Base-by-base conservation (phyloP, 2,113 vertebrate species). In the Bujurquina vittata region DNA sequence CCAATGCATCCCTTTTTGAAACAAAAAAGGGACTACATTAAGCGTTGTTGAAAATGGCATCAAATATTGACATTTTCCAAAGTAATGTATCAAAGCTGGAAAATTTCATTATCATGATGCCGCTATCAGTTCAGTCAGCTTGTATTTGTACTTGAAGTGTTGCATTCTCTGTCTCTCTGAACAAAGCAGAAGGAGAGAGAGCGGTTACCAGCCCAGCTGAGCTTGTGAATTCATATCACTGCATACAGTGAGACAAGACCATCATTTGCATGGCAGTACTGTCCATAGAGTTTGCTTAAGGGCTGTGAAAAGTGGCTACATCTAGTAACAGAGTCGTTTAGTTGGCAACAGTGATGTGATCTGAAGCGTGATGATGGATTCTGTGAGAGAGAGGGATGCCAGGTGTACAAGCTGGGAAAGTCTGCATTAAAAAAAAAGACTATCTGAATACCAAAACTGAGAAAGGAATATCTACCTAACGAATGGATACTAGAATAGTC, bases 251-350 rank as follows among this genome's bases (percentile, higher is more conserved):
- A 23, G 62, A 65, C 22, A 67, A 67, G 3, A 67, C 14, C 40
- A 18, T 67, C 40, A 46, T 67, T 67, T 69, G 65, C 43, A 69
- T 69, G 40, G 65, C 43, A 49, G 65, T 49, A 46, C 43, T 69
- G 65, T 49, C 65, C 65, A 69, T 69, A 69, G 43, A 69, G 29
- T 69, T 69, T 49, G 23, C 43, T 69, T 23, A 69, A 49, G 65
- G 65, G 17, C 65, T 49, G 43, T 49, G 65, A 49, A 49, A 69
- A 69, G 65, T 49, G 40, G 65, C 65, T 69, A 69, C 65, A 49
- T 69, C 65, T 49, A 69, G 65, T 46, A 69, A 69, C 65, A 69
- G 65, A 69, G 65, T 49, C 40, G 17, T 69, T 49, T 69, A 69
- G 65, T 49, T 49, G 65, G 43, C 65, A 69, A 49, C 65, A 69